Evolutionary conservation across 2,888 invertebrate genomes (phyloP), one percentile per base, ranked within the genome.

Genomic region (Eupithecia exiguata): DNA sequence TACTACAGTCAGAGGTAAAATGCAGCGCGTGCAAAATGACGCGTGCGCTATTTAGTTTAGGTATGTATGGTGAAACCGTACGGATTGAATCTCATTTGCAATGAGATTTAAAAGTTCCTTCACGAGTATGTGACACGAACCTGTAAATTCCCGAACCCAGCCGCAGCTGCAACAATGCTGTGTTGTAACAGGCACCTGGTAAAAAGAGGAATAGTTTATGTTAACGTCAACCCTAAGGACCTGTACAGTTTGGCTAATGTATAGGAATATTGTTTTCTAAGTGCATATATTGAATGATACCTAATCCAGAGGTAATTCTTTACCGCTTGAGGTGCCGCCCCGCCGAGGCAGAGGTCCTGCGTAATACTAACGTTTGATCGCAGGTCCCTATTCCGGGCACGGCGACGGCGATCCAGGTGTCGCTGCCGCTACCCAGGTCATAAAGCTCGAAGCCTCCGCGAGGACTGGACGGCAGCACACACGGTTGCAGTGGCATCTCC

Each of bases 331-430:
- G 2, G 40, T 40, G 40, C 40, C n/a, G n/a, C n/a, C n/a, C 14
- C 0, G 14, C 14, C 38, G 2, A 38, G 12, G 12, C 2, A 38
- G 16, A 43, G 43, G 5, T 16, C 43, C 43, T 43, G 46, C 16
- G 46, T 46, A 1, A 40, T 43, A 77, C 85, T 84, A 63, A 93
- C 93, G 77, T 35, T 0, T 89, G 16, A 53, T 92, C 84, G 18
- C 43, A 70, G 25, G 89, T 87, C 0, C 92, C 90, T 68, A 88
- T 87, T n/a, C 93, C 86, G 0, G 91, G 92, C 7, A 94, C 86
- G 0, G 87, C 92, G 0, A 90, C 77, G 0, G 92, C 92, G 30
- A 92, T 87, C 87, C 90, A 93, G 1, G 93, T 93, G 72, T 89
- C 88, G 65, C 85, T 87, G 46, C 83, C 81, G 0, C 82, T 78